A percentile compares a stretch with the other conserved stretches of the same genome.
Conservation (phyloP, 2,113 vertebrate species). For the Phoxinus phoxinus region DNA sequence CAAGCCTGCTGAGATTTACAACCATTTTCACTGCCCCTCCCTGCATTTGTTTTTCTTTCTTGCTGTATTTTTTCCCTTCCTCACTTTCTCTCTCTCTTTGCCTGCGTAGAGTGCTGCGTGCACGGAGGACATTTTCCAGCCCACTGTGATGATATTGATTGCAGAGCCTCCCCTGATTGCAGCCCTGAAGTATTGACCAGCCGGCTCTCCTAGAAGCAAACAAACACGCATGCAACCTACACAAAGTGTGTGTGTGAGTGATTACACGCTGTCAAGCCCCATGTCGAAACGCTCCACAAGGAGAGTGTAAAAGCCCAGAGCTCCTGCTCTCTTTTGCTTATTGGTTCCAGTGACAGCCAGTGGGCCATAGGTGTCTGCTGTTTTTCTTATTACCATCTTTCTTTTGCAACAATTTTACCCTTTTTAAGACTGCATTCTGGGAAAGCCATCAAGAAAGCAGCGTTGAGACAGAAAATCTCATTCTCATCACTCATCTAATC, state of each 20-base stretch:
- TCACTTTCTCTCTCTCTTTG: constrained; percentile 65
- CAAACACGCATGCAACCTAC: constrained; percentile 13
- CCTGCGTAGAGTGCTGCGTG: constrained; percentile 18
- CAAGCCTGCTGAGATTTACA: constrained; percentile 70
- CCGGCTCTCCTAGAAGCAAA: constrained; percentile 27
- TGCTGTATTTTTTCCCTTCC: constrained; percentile 51
- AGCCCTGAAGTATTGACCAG: constrained; percentile 33
- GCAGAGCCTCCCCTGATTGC: constrained; percentile 16
- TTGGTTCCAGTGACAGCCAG: constrained; percentile 1
- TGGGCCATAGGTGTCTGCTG: background rate
- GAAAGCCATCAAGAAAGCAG: background rate
- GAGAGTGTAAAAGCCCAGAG: constrained; percentile 23
- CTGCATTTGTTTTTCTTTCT: constrained; percentile 54
- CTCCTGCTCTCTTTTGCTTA: constrained; percentile 27
- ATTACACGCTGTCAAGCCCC: constrained; percentile 48
- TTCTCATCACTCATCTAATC: constrained; percentile 44
- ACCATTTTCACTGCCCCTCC: constrained; percentile 70
- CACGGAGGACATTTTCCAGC: constrained; percentile 49
- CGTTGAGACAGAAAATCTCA: background rate
- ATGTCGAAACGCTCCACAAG: constrained; percentile 7
- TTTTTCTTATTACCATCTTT: background rate
- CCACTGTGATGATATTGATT: constrained; percentile 53
- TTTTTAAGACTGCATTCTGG: constrained; percentile 14
- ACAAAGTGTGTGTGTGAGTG: constrained; percentile 3
- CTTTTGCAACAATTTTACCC: constrained; percentile 4